phyloP scores from a whole-genome alignment of 1,140 invertebrate genomes.

The Drosophila sp. region DNA sequence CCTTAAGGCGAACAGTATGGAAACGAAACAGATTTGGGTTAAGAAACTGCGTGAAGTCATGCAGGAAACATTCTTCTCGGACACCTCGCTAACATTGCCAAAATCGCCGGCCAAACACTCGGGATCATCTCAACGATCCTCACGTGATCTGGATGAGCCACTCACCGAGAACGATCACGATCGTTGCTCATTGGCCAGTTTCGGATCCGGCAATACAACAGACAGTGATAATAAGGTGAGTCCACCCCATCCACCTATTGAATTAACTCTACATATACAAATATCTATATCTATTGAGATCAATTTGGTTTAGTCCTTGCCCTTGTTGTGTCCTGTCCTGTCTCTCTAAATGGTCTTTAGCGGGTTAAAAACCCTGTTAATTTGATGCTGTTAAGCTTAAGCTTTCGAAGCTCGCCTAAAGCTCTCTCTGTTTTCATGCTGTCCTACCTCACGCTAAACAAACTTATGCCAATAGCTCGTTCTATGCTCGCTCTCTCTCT shows the following conservation, averaged over 20 bases:
- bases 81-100: constrained; percentile 85
- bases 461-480: constrained; percentile 31
- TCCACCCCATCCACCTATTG: constrained; percentile 13
- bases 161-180: constrained; percentile 85
- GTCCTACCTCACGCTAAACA: constrained; percentile 69
- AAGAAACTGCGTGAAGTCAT: constrained; percentile 97
- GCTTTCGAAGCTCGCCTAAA: constrained; percentile 14
- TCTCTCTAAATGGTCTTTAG: not conserved
- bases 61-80: constrained; percentile 95
- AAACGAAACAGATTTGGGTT: constrained; percentile 97
- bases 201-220: constrained; percentile 97
- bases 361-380: constrained; percentile 8
- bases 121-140: constrained; percentile 80
- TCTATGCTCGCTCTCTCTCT: not conserved
- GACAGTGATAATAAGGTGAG: constrained; percentile 95
- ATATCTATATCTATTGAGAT: no score
- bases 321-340: no score
- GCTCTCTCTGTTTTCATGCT: constrained; percentile 33
- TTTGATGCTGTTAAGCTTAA: constrained; percentile 19
- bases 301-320: no score
- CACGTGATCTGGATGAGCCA: constrained; percentile 92
- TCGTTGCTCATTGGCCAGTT: constrained; percentile 94
- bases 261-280: no score
- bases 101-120: constrained; percentile 91
- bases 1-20: constrained; percentile 93